These are phyloP conservation scores for Rousettus leschenaultii DNA, from an alignment of 2,113 vertebrate species.

Conservation along the genomic window DNA sequence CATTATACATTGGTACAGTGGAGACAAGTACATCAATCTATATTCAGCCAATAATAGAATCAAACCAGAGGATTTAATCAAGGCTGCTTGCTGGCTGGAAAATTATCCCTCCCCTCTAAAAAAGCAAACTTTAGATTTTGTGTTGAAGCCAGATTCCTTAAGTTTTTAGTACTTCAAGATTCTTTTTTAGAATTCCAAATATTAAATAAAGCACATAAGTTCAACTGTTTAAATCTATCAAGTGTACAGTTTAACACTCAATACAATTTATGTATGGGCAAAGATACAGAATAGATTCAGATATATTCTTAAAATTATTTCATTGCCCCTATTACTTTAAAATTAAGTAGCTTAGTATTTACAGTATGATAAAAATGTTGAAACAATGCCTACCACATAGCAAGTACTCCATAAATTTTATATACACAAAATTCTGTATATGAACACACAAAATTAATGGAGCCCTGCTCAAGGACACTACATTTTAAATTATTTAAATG, in stretches of 20 bases:
- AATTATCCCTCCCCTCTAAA: not conserved
- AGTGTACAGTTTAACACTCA: not conserved
- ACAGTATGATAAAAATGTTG: not conserved
- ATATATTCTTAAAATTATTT: not conserved
- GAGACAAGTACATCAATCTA: conserved; percentile 66
- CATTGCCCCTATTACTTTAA: not conserved
- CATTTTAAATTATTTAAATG: not conserved
- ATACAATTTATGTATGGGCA: not conserved
- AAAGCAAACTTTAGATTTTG: not conserved
- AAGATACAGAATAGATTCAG: not conserved
- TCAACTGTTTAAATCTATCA: not conserved
- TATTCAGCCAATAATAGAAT: conserved; percentile 60
- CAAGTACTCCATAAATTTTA: not conserved
- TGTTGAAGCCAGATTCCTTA: not conserved
- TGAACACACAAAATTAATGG: not conserved
- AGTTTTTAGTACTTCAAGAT: not conserved
- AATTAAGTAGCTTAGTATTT: conserved; percentile 7
- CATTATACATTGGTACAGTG: conserved; percentile 71
- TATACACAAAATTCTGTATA: not conserved
- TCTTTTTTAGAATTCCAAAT: not conserved
- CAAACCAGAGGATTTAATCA: conserved; percentile 53
- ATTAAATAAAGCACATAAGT: not conserved
- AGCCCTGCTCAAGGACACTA: not conserved
- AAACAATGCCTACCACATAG: not conserved
- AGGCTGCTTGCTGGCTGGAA: not conserved